Percentiles rank a stretch among this genome's conserved stretches.
Evolutionary conservation across 2,888 invertebrate species (phyloP).

Genomic region (Nycteola revayana): DNA sequence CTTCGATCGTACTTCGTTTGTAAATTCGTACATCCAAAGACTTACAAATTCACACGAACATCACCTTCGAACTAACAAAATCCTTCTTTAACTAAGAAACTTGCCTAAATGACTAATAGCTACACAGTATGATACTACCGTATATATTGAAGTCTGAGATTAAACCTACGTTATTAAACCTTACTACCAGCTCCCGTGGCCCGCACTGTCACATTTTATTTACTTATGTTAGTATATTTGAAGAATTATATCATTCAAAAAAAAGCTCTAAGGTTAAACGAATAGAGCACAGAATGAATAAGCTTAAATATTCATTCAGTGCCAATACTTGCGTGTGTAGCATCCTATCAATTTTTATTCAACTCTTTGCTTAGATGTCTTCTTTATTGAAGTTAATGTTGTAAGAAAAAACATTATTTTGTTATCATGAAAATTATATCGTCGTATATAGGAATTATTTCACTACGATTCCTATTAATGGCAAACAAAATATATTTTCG

Average conservation of each 20-base stretch:
- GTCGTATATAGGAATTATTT: constrained; percentile 9
- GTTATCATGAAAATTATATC: constrained; percentile 12
- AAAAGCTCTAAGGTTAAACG: no score
- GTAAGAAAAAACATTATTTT: constrained; percentile 17
- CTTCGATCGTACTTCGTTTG: no score
- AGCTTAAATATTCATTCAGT: constrained; percentile 12
- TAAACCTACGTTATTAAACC: constrained; percentile 57
- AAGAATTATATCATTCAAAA: not conserved
- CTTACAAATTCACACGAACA: no score
- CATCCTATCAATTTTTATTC: constrained; percentile 33
- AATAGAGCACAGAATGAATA: constrained; percentile 11
- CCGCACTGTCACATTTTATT: constrained; percentile 32
- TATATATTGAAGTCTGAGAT: constrained; percentile 50
- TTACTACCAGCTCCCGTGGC: constrained; percentile 27
- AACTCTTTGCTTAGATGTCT: constrained; percentile 32
- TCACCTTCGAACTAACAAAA: no score
- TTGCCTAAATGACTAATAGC: constrained; percentile 27
- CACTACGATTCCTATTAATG: not conserved
- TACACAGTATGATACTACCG: constrained; percentile 25
- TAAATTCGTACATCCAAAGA: no score
- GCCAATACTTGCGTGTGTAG: constrained; percentile 23
- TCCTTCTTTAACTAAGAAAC: no score
- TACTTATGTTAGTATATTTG: constrained; percentile 29
- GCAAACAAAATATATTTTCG: no score
- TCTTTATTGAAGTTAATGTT: constrained; percentile 32